Base-by-base conservation (phyloP, 2,113 vertebrate species). In the Choloepus hoffmanni region DNA sequence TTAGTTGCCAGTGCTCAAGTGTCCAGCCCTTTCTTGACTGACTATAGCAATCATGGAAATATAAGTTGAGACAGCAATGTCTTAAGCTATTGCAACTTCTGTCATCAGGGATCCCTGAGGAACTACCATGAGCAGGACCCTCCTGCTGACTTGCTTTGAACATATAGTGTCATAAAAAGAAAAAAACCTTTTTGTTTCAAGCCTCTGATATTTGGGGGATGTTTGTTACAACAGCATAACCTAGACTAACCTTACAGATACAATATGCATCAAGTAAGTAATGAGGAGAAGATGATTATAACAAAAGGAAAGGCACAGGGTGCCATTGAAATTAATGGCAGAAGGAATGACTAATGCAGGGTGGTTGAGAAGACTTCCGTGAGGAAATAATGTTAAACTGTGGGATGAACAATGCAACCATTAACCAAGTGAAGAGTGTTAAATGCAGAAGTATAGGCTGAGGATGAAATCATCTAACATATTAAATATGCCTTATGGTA, bases 241-340 rank as follows among this genome's bases (percentile, higher is more conserved):
- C 55, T 40, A 85, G 36, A 90, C 78, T 84, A 93, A 90, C 23
- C 55, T 85, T 36, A 53, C 13, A 73, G n/a, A 85, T 89, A 89
- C 9, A 89, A 78, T 63, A 89, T 45, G 21, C 40, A 36, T 86
- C 48, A 16, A 65, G n/a, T 30, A 77, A 55, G 43, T 90, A 91
- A 90, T 83, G 33, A 40, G 16, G 63, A 53, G 62, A 23, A 63
- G 21, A 65, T 30, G 63, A 18, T 73, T 95, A 30, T 74, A 86
- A 81, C 40, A 79, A 55, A 95, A 79, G 40, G 13, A 62, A 23
- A 10, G 4, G 5, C 70, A 58, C 63, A 85, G 18, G 79, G 14
- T 70, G 26, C 43, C 62, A 55, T 2, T 91, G 45, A 91, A 43
- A 15, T 81, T 79, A 81, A 45, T 92, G 23, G 73, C 28, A 74